Percentiles rank a stretch among this genome's conserved stretches.
These are phyloP conservation scores for Salvator merianae DNA, from an alignment of 2,113 vertebrate species.

Conservation along the genomic window DNA sequence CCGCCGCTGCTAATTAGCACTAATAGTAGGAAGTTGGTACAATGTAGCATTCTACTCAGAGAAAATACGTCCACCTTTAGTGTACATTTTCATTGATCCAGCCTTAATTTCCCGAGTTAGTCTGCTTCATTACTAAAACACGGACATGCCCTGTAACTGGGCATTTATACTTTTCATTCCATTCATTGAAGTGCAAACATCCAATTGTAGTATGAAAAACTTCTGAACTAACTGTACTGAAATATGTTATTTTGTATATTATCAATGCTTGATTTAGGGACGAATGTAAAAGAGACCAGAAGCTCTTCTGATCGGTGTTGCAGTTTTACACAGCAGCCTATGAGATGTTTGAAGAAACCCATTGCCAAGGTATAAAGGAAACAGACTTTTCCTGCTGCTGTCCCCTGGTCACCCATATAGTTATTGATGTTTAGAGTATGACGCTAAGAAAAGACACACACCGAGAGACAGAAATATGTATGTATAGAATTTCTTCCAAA, in stretches of 20 bases:
- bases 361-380: not conserved
- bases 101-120: not conserved
- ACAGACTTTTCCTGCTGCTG: not conserved
- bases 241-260: not conserved
- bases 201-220: not conserved
- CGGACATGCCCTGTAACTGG: not conserved
- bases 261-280: not conserved
- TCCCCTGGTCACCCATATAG: not conserved
- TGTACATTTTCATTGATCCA: too few species aligned
- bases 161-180: not conserved
- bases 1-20: too few species aligned
- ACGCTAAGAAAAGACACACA: not conserved
- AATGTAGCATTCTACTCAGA: not conserved
- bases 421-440: constrained; percentile 32
- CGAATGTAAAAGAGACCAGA: not conserved
- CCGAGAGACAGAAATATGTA: not conserved
- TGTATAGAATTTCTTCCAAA: not conserved
- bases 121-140: not conserved
- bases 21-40: not conserved
- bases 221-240: not conserved
- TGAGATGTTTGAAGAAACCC: not conserved
- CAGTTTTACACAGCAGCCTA: not conserved
- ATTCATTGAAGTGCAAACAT: not conserved
- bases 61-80: not conserved
- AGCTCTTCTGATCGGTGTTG: not conserved